Base-by-base conservation (phyloP, 2,888 invertebrate species). In the Conistra vaccinii region DNA sequence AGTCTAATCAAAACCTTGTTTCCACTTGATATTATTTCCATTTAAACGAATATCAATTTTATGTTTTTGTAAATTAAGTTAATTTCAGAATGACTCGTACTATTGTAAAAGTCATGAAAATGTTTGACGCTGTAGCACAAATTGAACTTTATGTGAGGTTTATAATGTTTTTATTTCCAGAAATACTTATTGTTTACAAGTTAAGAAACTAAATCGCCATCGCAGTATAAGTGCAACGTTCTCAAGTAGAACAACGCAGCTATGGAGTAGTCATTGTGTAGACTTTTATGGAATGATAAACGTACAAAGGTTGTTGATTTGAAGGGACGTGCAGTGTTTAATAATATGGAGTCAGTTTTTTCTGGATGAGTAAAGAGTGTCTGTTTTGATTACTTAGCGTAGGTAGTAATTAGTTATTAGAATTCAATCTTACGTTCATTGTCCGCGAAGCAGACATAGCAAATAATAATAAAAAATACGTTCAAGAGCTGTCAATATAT, bases 171-270 rank as follows among this genome's bases (percentile, higher is more conserved):
- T n/a, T 5, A n/a, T 35, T 48, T 23, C 10, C 66, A 26, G 23
- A 51, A 48, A 35, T n/a, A 9, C 9, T 17, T 39, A 23, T 67
- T n/a, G 67, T 14, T 48, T 23, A 39, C 17, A 29, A 6, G 17
- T 42, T 69, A 42, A n/a, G 32, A 45, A 71, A 32, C 32, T 3
- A 26, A 14, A 9, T 26, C 20, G n/a, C 17, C 32, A 26, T 26
- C 20, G 9, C 6, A 55, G 53, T 45, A 10, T 42, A 87, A 86
- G 87, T 87, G 87, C 89, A 90, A 89, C 71, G 88, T 73, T 83
- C 85, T 83, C 57, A 57, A 81, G 75, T 80, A 77, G 81, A 67
- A 85, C 82, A 81, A 26, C 79, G 32, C 76, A 75, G 62, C 51
- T 63, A 65, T 85, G 66, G 78, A 85, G 78, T 53, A n/a, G 84